Conservation (phyloP, 1,140 invertebrate species). For the Triops longicaudatus region DNA sequence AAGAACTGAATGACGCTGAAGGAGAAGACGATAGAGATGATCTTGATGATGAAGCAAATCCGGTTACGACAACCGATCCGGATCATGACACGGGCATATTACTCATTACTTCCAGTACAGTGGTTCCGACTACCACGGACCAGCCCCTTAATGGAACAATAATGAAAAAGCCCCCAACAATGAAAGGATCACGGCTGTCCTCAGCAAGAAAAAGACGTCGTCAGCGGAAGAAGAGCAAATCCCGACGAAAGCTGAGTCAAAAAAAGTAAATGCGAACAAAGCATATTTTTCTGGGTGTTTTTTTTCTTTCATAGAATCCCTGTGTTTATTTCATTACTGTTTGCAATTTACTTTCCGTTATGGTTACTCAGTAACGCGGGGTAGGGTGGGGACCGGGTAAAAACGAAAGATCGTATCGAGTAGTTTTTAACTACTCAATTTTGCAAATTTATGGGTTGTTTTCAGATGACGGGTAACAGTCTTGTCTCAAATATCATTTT, state of each 20-base stretch:
- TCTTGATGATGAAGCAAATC: constrained; percentile 46
- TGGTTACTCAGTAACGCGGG: no score
- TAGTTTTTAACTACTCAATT: no score
- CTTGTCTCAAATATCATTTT: background rate
- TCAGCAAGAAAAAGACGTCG: background rate
- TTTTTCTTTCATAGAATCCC: background rate
- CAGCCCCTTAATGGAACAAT: background rate
- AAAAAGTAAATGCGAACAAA: background rate
- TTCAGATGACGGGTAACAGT: no score
- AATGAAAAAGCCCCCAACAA: background rate
- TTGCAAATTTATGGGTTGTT: no score
- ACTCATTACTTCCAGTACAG: background rate
- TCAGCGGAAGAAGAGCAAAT: background rate
- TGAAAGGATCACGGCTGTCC: background rate
- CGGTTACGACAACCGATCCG: background rate
- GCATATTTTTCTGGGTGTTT: background rate
- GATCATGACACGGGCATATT: background rate
- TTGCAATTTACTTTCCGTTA: no score
- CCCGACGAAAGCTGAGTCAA: background rate
- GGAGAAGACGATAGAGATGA: constrained; percentile 57
- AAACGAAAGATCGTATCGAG: no score
- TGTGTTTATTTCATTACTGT: background rate
- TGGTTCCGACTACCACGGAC: background rate
- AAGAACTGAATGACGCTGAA: constrained; percentile 42
- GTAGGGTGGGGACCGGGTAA: no score